Evolutionary conservation across 2,113 vertebrate species (phyloP).

Genomic region (Eretmochelys imbricata): DNA sequence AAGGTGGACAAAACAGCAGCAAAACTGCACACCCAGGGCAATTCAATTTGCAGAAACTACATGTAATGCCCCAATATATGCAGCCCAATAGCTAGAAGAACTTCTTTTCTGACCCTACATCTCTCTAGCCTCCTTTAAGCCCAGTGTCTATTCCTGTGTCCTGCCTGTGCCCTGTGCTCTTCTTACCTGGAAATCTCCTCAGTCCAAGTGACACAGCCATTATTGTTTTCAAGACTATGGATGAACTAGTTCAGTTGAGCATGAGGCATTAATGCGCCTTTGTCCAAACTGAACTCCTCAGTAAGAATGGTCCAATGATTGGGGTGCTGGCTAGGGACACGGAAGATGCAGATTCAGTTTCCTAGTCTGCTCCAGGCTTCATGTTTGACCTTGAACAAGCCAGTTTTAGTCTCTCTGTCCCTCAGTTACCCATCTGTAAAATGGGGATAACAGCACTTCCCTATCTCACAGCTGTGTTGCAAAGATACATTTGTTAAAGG

Average conservation of each 20-base stretch:
- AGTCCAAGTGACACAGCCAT: fast-evolving
- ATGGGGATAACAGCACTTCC: not conserved
- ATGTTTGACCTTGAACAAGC: not conserved
- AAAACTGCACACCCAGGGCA: not conserved
- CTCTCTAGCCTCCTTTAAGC: not conserved
- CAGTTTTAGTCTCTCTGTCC: not conserved
- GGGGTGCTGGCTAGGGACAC: not conserved
- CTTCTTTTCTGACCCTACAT: not conserved
- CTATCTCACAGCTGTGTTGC: not conserved
- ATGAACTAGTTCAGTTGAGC: not conserved
- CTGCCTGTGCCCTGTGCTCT: fast-evolving
- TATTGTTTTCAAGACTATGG: fast-evolving
- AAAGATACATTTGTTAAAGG: not conserved
- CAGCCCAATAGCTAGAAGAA: not conserved
- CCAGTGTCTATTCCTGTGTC: not conserved
- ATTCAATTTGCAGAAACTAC: not conserved
- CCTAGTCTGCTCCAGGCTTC: not conserved
- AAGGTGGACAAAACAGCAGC: not conserved
- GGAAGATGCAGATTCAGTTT: not conserved
- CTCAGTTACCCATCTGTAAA: not conserved
- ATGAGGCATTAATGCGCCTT: not conserved
- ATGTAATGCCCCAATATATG: fast-evolving
- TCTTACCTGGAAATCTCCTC: fast-evolving
- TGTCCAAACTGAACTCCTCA: not conserved
- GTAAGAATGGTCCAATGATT: not conserved